Percentiles rank a stretch among this genome's conserved stretches.
Evolutionary conservation across 1,140 invertebrate species (phyloP).

Genomic region (Cydia amplana): DNA sequence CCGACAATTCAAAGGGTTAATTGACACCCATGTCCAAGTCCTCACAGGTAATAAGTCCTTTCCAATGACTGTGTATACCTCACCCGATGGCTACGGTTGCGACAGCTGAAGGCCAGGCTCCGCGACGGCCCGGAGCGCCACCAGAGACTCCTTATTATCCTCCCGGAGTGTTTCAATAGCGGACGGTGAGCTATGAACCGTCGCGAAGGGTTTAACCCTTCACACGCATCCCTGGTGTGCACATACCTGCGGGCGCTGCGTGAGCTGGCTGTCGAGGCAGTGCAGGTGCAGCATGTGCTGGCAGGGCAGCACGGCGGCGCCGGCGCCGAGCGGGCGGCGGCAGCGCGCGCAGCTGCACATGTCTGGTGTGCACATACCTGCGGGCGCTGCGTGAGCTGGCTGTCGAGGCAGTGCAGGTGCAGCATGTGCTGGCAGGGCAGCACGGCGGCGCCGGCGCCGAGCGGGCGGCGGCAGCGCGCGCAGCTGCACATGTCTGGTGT

Average conservation of each 20-base stretch:
- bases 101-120: too few species aligned
- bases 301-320: constrained; percentile 84
- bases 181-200: too few species aligned
- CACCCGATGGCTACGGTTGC: too few species aligned
- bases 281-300: constrained; percentile 89
- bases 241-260: constrained; percentile 61
- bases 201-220: too few species aligned
- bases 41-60: too few species aligned
- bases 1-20: too few species aligned
- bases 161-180: neutral
- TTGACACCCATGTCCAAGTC: too few species aligned
- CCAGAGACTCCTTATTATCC: too few species aligned
- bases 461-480: constrained; percentile 83
- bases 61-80: too few species aligned
- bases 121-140: too few species aligned
- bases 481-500: constrained; percentile 71
- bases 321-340: constrained; percentile 77
- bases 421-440: constrained; percentile 89
- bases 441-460: constrained; percentile 80
- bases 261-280: constrained; percentile 87
- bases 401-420: constrained; percentile 88
- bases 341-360: constrained; percentile 82
- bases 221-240: too few species aligned
- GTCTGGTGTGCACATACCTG: neutral
- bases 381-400: constrained; percentile 82